Percentiles rank a stretch among this genome's conserved stretches.
Conservation (phyloP, 2,888 invertebrate genomes). For the Oscheius sp. region DNA sequence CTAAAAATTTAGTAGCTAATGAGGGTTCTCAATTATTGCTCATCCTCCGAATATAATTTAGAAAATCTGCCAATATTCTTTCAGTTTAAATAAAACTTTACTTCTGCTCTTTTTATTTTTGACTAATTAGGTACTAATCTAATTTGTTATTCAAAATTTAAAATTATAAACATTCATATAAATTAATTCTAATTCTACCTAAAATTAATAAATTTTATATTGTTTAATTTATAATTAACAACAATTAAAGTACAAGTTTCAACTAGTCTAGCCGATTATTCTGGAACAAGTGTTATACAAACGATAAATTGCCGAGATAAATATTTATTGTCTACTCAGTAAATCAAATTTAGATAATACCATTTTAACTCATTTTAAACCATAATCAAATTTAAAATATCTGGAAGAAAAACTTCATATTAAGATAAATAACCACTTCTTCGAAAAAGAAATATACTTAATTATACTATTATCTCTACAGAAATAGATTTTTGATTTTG, state of each 20-base stretch:
- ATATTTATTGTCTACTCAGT: constrained; percentile 59
- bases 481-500: constrained; percentile 66
- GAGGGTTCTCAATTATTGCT: constrained; percentile 64
- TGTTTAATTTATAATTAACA: constrained; percentile 54
- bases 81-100: constrained; percentile 68
- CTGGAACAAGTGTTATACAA: constrained; percentile 67
- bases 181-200: constrained; percentile 56
- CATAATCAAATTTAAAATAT: constrained; percentile 63
- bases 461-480: constrained; percentile 64
- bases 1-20: constrained; percentile 63
- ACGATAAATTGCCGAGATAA: constrained; percentile 62
- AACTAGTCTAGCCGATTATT: constrained; percentile 68
- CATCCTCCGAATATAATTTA: constrained; percentile 67
- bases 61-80: constrained; percentile 66
- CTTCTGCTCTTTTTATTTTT: constrained; percentile 64
- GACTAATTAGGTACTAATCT: constrained; percentile 66
- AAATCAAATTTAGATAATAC: constrained; percentile 67
- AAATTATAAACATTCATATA: constrained; percentile 46
- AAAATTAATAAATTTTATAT: constrained; percentile 44
- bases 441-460: constrained; percentile 64
- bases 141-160: constrained; percentile 60
- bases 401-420: constrained; percentile 54
- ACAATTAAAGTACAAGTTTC: constrained; percentile 63
- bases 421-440: constrained; percentile 59
- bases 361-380: constrained; percentile 61